phyloP scores from a whole-genome alignment of 2,888 invertebrate genomes.

The Caenorhabditis virilis region DNA sequence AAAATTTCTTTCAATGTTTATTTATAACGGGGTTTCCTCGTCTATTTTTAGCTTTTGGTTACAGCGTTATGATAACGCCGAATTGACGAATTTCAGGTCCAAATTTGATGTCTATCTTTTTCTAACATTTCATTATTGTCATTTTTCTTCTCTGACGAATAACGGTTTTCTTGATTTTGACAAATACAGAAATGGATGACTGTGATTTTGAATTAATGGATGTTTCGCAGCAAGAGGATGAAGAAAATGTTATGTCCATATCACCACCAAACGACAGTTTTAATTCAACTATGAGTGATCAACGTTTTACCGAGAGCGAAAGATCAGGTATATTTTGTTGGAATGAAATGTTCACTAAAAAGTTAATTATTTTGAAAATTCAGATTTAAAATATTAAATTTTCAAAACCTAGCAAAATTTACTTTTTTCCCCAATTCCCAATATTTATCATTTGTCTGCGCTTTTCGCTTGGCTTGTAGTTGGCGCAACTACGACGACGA shows the following conservation, averaged over 20 bases:
- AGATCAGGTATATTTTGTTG: slow-evolving; percentile 1
- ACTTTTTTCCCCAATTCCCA: background rate
- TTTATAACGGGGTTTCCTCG: too few relatives aligned
- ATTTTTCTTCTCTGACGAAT: too few relatives aligned
- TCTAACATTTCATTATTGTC: too few relatives aligned
- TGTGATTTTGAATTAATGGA: background rate
- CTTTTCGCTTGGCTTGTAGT: background rate
- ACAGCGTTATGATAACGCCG: too few relatives aligned
- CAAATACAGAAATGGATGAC: background rate
- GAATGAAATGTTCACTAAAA: background rate
- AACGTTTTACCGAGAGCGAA: background rate
- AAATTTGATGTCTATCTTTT: too few relatives aligned
- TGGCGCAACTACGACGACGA: background rate
- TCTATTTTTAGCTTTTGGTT: too few relatives aligned
- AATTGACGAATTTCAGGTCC: too few relatives aligned
- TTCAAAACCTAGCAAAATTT: background rate
- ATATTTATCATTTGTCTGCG: background rate
- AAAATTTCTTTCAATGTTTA: too few relatives aligned
- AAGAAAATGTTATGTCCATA: background rate
- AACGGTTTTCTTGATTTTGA: too few relatives aligned
- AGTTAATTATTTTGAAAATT: background rate
- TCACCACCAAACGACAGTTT: background rate
- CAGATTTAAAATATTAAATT: background rate
- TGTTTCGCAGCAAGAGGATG: background rate
- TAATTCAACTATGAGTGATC: background rate